These are phyloP conservation scores for Empis livida DNA, from an alignment of 2,888 invertebrate species.

Conservation along the genomic window DNA sequence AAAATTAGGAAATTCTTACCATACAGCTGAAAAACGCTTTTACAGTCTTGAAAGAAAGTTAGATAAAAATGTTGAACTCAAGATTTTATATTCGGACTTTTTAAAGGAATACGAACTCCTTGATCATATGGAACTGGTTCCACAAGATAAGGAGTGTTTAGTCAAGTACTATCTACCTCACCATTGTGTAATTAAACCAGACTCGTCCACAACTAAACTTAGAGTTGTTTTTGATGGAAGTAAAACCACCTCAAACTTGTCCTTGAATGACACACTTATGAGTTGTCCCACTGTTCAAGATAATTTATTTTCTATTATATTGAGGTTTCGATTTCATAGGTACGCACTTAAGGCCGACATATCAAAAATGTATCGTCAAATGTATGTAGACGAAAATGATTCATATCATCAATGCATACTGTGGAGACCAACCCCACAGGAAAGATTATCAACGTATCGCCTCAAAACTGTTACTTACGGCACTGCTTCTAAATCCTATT, in stretches of 20 bases:
- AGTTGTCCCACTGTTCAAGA: conserved; percentile 8
- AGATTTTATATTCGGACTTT: conserved; percentile 11
- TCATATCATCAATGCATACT: conserved; percentile 11
- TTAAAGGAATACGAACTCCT: conserved; percentile 12
- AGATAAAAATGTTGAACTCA: conserved; percentile 1
- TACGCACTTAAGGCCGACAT: conserved; percentile 15
- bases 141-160: neutral
- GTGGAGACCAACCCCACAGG: conserved; percentile 5
- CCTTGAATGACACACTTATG: conserved; percentile 4
- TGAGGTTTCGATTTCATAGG: conserved; percentile 1
- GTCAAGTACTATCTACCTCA: conserved; percentile 11
- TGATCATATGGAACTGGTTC: conserved; percentile 12
- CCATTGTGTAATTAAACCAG: conserved; percentile 10
- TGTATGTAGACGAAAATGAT: conserved; percentile 9
- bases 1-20: neutral
- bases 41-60: neutral
- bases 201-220: conserved; percentile 2
- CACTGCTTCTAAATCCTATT: conserved; percentile 6
- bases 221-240: conserved; percentile 6
- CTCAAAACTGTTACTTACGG: conserved; percentile 12
- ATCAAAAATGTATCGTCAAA: conserved; percentile 16
- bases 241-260: conserved; percentile 2
- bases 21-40: neutral
- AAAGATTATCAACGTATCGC: conserved; percentile 4
- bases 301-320: conserved; percentile 7